A percentile compares a stretch with the other conserved stretches of the same genome.
Conservation (phyloP, 1,140 invertebrate genomes). For the Neodiprion lecontei region DNA sequence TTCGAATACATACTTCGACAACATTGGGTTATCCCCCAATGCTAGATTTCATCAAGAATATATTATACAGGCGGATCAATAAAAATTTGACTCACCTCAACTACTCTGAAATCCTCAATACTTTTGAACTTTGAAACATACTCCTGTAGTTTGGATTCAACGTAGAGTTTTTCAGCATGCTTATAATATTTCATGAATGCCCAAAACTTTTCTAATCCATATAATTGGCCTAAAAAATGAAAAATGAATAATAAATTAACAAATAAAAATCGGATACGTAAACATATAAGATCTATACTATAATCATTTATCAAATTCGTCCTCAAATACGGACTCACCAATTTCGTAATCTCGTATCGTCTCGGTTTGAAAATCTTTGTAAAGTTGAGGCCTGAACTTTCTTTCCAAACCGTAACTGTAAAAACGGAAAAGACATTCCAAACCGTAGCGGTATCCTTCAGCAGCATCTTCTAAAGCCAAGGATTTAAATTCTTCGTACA, state of each 20-base stretch:
- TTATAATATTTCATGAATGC: constrained; percentile 97
- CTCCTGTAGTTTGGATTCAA: constrained; percentile 80
- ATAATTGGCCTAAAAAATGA: constrained; percentile 83
- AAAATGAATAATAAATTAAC: constrained; percentile 26
- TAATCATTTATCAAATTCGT: neutral
- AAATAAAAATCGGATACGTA: constrained; percentile 3
- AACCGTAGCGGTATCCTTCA: constrained; percentile 86
- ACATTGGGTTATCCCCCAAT: neutral
- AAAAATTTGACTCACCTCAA: constrained; percentile 63
- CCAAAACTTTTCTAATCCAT: constrained; percentile 99
- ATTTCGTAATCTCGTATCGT: constrained; percentile 91
- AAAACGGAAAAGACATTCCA: constrained; percentile 98
- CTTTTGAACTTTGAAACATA: constrained; percentile 90
- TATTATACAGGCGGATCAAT: neutral
- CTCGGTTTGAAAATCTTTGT: constrained; percentile 95
- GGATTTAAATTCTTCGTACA: constrained; percentile 96
- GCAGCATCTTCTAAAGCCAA: constrained; percentile 92
- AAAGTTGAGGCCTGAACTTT: constrained; percentile 91
- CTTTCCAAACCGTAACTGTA: constrained; percentile 97
- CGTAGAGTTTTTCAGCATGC: constrained; percentile 77
- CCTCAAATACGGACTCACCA: constrained; percentile 60
- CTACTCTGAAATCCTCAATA: constrained; percentile 92
- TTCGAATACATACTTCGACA: no score
- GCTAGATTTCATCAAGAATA: neutral
- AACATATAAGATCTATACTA: constrained; percentile 9